Evolutionary conservation across 2,797 vertebrate species (phyloP), one percentile per base, ranked within the genome.

Genomic region (Cyprinodon diabolis): DNA sequence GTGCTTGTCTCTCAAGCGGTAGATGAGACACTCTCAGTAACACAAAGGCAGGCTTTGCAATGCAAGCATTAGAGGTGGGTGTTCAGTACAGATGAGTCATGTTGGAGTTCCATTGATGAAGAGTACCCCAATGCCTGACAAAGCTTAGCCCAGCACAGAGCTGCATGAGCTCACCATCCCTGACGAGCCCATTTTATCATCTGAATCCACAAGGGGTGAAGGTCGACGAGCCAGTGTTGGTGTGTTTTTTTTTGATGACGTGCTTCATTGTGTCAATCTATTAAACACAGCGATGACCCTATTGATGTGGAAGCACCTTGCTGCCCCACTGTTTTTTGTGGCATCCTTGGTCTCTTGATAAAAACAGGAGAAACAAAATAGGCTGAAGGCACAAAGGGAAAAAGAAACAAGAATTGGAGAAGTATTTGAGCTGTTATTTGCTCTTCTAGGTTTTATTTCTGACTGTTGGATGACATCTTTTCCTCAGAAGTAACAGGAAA

Each of bases 1-100:
- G 30, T 48, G 74, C 74, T 90, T 54, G 75, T 81, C 52, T 66
- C 66, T 87, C 52, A 88, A 87, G 79, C 72, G 75, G 55, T 76
- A 70, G 56, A 81, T 85, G 85, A 82, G 75, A 76, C 71, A 77
- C 67, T 80, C 74, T 76, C 74, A 54, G 62, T 47, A 45, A 45
- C 40, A 91, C 84, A 90, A 87, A 88, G 78, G 72, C 57, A 84
- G 68, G 84, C 77, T 78, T 77, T 78, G 67, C 77, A 76, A 75
- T 60, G 21, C 54, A 58, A 75, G 80, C 52, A 79, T 65, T 78
- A 56, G 67, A n/a, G 56, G 89, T 91, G 84, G 87, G 88, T 85
- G 89, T 86, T 82, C 51, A 65, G 81, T 70, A 82, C 81, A 87
- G 57, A 89, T 92, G 91, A 93, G 79, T 92, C 92, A 92, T 85